Base-by-base conservation (phyloP, 2,113 vertebrate genomes). In the Aldabrachelys gigantea region DNA sequence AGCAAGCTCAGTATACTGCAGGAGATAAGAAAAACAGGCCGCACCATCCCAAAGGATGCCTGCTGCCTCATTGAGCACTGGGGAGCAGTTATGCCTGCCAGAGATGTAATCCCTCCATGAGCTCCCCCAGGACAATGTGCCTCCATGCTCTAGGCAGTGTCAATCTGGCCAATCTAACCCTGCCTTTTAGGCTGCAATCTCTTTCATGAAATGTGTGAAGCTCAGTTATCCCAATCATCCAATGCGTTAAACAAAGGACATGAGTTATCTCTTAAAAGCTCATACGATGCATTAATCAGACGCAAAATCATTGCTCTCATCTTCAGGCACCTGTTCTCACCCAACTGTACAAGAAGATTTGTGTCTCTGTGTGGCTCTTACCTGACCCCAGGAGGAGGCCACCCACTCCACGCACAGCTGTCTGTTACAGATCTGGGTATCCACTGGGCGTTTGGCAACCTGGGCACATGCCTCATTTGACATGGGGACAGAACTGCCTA, bases 341-440 rank as follows among this genome's bases (percentile, higher is more conserved):
- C 22, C 4, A 44, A 85, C 5, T 1, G 6, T 24, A 16, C 13
- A 2, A 76, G 14, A 2, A 38, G 27, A 56, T 38, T 27, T 16
- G n/a, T 57, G 11, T 53, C 14, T 47, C 85, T 85, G 62, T 29
- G 89, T 80, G 13, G 0, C 69, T 31, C 98, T 98, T 95, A 99
- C 99, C 98, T 97, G 98, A 29, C 99, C 98, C 99, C 99, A 99
- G 90, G 96, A 94, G 41, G 98, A 98, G 7, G 98, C 95, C 47
- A 96, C 93, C 99, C 99, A 99, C 89, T 98, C 98, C 35, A 98
- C 98, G 87, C 99, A 99, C 2, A 98, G 97, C 80, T 99, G 98
- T 49, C 97, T 98, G 92, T 98, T 98, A 94, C 99, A 99, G 80
- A 96, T 98, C 91, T 98, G 98, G 82, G 96, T 98, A 84, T 99